Conservation (phyloP, 2,113 vertebrate species). For the Seriola quinqueradiata region DNA sequence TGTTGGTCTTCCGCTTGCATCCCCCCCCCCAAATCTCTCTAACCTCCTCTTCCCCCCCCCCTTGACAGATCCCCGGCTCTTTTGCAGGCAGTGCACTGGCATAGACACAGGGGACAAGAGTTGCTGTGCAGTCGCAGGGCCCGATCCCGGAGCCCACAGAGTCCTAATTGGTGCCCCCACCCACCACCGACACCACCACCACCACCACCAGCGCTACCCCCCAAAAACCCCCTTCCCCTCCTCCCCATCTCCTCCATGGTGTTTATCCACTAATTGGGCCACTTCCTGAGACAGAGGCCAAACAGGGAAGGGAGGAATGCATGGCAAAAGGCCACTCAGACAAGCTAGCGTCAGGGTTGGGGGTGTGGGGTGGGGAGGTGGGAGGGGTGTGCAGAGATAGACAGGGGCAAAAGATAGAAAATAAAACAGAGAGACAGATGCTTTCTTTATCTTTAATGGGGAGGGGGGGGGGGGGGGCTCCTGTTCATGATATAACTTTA, state of each 20-base stretch:
- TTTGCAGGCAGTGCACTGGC: slow-evolving; percentile 30
- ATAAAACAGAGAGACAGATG: slow-evolving; percentile 50
- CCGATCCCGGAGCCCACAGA: slow-evolving; percentile 57
- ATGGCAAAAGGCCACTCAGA: slow-evolving; percentile 85
- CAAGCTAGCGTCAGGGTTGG: slow-evolving; percentile 81
- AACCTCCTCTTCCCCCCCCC: background rate
- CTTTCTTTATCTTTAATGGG: slow-evolving; percentile 22
- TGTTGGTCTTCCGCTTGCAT: slow-evolving; percentile 15
- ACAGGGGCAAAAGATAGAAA: slow-evolving; percentile 52
- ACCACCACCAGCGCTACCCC: background rate
- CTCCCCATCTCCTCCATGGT: slow-evolving; percentile 81
- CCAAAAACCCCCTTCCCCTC: slow-evolving; percentile 63
- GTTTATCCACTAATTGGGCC: slow-evolving; percentile 89
- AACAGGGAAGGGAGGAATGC: slow-evolving; percentile 85
- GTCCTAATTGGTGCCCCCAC: slow-evolving; percentile 84
- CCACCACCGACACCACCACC: slow-evolving; percentile 46
- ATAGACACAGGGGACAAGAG: slow-evolving; percentile 34
- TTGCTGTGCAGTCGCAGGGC: slow-evolving; percentile 27
- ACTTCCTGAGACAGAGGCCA: slow-evolving; percentile 91
- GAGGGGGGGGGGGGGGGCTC: background rate
- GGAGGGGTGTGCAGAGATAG: slow-evolving; percentile 36
- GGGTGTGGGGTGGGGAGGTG: slow-evolving; percentile 28
- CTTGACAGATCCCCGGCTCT: background rate
- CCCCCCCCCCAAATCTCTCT: background rate
- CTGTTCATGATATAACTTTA: slow-evolving; percentile 49